These are phyloP conservation scores for Nemotelus nigrinus DNA, from an alignment of 2,888 invertebrate species.

Conservation along the genomic window DNA sequence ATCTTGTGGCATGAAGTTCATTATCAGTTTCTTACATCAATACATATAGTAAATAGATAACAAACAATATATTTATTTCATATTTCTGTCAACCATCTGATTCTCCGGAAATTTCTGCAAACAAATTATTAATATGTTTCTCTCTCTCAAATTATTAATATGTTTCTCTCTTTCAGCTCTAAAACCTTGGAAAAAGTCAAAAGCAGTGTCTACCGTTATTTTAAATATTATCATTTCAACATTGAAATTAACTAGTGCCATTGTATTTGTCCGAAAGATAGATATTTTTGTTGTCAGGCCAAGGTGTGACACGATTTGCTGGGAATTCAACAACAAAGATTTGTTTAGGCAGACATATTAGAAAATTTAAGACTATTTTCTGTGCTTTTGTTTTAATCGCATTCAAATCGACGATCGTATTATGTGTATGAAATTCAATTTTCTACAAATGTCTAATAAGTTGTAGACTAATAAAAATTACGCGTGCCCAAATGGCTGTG, in stretches of 20 bases:
- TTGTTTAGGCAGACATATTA: no score
- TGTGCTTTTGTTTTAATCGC: not conserved
- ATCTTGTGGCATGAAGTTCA: not conserved
- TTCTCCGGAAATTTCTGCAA: not conserved
- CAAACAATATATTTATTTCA: not conserved
- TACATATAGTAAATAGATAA: not conserved
- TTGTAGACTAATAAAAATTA: not conserved
- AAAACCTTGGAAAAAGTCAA: not conserved
- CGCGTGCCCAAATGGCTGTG: conserved; percentile 42
- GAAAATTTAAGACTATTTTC: no score
- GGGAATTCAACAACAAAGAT: no score
- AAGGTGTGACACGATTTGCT: no score
- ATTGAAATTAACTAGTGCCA: conserved; percentile 28
- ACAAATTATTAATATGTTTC: not conserved
- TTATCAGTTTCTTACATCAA: no score
- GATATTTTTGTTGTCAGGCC: no score
- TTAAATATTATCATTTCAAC: not conserved
- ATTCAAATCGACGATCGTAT: not conserved
- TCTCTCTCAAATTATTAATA: not conserved
- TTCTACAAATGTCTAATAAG: no score
- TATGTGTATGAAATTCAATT: no score
- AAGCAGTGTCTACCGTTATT: no score
- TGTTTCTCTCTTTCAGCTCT: conserved; percentile 4
- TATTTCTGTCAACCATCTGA: not conserved
- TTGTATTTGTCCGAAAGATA: not conserved